Evolutionary conservation across 1,140 invertebrate species (phyloP), one percentile per base, ranked within the genome.

Genomic region (Drosophila suzukii): DNA sequence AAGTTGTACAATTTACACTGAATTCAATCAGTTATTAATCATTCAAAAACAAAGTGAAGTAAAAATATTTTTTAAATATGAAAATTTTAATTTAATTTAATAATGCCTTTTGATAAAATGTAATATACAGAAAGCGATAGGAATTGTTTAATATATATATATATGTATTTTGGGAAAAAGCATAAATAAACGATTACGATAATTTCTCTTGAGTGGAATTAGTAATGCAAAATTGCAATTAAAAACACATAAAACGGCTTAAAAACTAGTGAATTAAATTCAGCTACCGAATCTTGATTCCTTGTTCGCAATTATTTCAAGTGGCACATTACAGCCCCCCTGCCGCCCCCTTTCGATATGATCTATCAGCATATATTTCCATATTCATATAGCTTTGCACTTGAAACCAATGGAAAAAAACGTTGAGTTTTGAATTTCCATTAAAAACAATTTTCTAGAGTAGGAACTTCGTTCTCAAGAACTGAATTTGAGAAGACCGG

Each of bases 401-500:
- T 85, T 81, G 73, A 81, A 68, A 39, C 44, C 43, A 36, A 47
- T 30, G 15, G 24, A 24, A 13, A 34, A 68, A 68, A 56, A 36
- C 32, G 32, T 53, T 75, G 15, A 49, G 75, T 83, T 65, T 83
- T 62, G 54, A 47, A 79, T 83, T 82, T 70, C 80, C 80, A 68
- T 41, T 53, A 51, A 63, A 67, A 67, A 47, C 15, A 36, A 32
- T 49, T 43, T 44, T 41, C 41, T 11, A 27, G 8, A 47, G 39
- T 44, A 39, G 65, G 43, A 59, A 63, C 67, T 75, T 55, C 54
- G 57, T 81, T 86, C 81, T 39, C 60, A 70, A 71, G 82, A 81
- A 86, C 17, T 57, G 49, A 81, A 85, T 61, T 59, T 66, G 81
- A 85, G 82, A 49, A 63, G 30, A 11, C 38, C 60, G 78, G 81